These are phyloP conservation scores for Orthonevra nobilis DNA, from an alignment of 2,888 invertebrate genomes.

Conservation along the genomic window DNA sequence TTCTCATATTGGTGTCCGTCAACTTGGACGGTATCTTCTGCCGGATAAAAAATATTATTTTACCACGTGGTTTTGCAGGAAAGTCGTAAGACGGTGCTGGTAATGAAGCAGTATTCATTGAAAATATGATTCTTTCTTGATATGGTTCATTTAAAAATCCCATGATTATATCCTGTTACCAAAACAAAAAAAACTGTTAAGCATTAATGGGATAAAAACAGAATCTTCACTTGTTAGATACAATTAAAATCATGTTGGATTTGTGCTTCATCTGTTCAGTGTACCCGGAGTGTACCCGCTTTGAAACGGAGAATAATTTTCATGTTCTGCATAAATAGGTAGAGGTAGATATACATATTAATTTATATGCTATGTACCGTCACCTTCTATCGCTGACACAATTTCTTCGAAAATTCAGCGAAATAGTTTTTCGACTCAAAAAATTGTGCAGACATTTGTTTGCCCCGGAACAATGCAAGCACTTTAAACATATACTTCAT, in stretches of 20 bases:
- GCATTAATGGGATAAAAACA: no score
- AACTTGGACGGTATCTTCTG: constrained; percentile 82
- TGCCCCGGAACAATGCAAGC: neutral
- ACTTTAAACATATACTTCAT: constrained; percentile 7
- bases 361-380: neutral
- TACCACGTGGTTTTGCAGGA: constrained; percentile 83
- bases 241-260: no score
- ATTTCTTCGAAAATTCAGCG: constrained; percentile 11
- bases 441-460: constrained; percentile 1
- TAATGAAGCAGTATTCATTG: constrained; percentile 83
- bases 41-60: constrained; percentile 89
- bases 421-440: constrained; percentile 13
- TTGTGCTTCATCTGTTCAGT: neutral
- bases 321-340: constrained; percentile 2
- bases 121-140: constrained; percentile 82
- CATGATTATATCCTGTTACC: constrained; percentile 81
- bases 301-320: no score
- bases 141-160: constrained; percentile 81
- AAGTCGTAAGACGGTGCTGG: constrained; percentile 85
- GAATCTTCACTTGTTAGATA: no score
- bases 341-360: neutral
- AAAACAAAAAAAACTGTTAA: no score
- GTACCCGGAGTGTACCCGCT: no score
- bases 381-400: constrained; percentile 11
- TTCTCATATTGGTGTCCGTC: constrained; percentile 82